Evolutionary conservation across 2,888 invertebrate genomes (phyloP).

Genomic region (Pristionchus fissidentatus): DNA sequence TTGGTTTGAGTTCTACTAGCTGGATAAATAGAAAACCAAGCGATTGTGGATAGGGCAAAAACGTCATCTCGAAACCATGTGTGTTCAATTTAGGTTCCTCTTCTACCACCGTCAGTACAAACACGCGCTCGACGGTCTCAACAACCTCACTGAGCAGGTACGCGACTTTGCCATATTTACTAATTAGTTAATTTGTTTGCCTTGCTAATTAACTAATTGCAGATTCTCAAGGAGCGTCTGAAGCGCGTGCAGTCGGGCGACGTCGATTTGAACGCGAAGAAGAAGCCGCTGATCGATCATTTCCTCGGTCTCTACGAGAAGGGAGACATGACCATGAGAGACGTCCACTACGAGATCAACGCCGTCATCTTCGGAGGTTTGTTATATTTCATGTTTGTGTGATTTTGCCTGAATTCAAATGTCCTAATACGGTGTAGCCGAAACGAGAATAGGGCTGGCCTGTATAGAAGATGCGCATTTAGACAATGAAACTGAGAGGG

Average conservation of each 20-base stretch:
- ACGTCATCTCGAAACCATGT: too few relatives aligned
- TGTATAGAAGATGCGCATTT: too few relatives aligned
- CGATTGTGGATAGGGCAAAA: too few relatives aligned
- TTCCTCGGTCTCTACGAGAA: constrained; percentile 75
- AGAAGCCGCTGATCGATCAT: constrained; percentile 77
- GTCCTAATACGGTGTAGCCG: too few relatives aligned
- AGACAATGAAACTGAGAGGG: not conserved
- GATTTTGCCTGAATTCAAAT: too few relatives aligned
- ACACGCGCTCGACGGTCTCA: not conserved
- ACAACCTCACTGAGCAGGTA: constrained; percentile 71
- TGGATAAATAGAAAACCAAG: too few relatives aligned
- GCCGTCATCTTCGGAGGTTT: constrained; percentile 77
- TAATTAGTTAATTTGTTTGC: not conserved
- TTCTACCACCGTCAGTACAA: constrained; percentile 42
- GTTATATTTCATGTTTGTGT: not conserved
- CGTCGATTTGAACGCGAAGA: constrained; percentile 46
- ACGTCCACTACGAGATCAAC: constrained; percentile 78
- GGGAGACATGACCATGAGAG: constrained; percentile 73
- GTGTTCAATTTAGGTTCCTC: constrained; percentile 36
- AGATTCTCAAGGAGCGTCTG: constrained; percentile 21
- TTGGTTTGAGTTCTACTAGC: too few relatives aligned
- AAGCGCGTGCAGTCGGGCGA: constrained; percentile 12
- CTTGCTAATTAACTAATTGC: not conserved
- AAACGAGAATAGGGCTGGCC: too few relatives aligned
- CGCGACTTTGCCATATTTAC: not conserved